Evolutionary conservation across 2,797 vertebrate species (phyloP).

Genomic region (Danio choprae): DNA sequence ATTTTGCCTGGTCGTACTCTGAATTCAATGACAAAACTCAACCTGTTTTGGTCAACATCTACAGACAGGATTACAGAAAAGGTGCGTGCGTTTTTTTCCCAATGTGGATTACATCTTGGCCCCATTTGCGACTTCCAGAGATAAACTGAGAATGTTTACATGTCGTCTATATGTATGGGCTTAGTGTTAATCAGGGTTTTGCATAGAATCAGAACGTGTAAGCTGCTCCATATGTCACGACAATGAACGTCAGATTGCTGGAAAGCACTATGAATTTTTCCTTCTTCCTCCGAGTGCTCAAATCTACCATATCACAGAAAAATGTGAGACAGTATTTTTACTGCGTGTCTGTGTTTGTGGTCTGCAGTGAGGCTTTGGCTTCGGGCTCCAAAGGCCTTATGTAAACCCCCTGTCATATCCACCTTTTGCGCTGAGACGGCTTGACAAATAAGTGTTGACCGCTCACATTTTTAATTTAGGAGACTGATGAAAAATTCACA

Average conservation of each 20-base stretch:
- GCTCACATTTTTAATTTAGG: constrained; percentile 83
- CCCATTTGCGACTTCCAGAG: constrained; percentile 70
- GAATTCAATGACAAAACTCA: background rate
- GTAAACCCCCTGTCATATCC: constrained; percentile 76
- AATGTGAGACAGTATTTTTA: constrained; percentile 68
- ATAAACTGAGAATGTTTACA: constrained; percentile 69
- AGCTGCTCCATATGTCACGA: constrained; percentile 76
- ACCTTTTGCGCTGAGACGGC: constrained; percentile 72
- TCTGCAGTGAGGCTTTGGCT: constrained; percentile 38
- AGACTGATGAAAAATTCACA: constrained; percentile 79
- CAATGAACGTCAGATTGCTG: constrained; percentile 56
- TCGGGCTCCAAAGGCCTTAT: constrained; percentile 68
- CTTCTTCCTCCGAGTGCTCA: constrained; percentile 9
- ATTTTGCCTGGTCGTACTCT: no score
- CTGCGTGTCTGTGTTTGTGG: constrained; percentile 34
- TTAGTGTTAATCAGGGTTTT: constrained; percentile 61
- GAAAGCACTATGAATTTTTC: constrained; percentile 1
- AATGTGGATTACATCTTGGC: constrained; percentile 71
- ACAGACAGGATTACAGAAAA: constrained; percentile 4
- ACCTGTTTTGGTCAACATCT: background rate
- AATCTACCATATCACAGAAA: constrained; percentile 21
- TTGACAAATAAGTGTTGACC: constrained; percentile 85
- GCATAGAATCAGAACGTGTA: constrained; percentile 68
- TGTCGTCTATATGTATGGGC: constrained; percentile 65
- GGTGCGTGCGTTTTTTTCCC: constrained; percentile 64